Percentiles rank a stretch among this genome's conserved stretches.
phyloP scores from a whole-genome alignment of 2,113 vertebrate genomes.

The Dasypus novemcinctus region DNA sequence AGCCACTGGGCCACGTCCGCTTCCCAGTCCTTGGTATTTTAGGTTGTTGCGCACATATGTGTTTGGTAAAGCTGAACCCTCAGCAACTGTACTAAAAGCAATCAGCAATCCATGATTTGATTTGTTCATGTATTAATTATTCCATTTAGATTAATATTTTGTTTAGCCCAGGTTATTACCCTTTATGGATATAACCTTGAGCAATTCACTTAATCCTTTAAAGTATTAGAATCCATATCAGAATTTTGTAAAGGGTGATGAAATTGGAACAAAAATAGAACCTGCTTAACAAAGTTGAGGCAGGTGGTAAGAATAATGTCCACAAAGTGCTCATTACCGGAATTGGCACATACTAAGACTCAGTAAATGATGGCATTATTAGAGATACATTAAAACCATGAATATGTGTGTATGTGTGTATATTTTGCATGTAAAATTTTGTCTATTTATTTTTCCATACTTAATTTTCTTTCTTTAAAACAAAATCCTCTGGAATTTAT shows the following conservation, averaged over 20 bases:
- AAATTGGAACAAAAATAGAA: not conserved
- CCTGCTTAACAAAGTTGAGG: not conserved
- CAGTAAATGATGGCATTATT: not conserved
- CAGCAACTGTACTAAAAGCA: not conserved
- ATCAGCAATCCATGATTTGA: not conserved
- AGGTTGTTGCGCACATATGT: not conserved
- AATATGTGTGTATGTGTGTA: not conserved
- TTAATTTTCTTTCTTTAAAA: constrained; percentile 8
- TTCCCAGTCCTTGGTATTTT: constrained; percentile 25
- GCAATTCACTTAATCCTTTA: constrained; percentile 23
- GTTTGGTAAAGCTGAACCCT: not conserved
- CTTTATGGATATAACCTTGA: not conserved
- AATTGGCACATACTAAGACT: not conserved
- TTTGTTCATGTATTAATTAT: not conserved
- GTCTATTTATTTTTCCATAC: not conserved
- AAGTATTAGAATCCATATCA: constrained; percentile 18
- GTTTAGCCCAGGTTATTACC: not conserved
- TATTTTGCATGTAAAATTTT: not conserved
- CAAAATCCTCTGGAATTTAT: not conserved
- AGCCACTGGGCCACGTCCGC: no score
- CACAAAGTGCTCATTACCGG: not conserved
- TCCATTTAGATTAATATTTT: constrained; percentile 39
- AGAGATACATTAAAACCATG: not conserved
- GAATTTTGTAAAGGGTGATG: constrained; percentile 9
- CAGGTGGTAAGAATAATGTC: not conserved